Percentiles rank a stretch among this genome's conserved stretches.
phyloP scores from a whole-genome alignment of 2,113 vertebrate species.

The Panurus biarmicus region DNA sequence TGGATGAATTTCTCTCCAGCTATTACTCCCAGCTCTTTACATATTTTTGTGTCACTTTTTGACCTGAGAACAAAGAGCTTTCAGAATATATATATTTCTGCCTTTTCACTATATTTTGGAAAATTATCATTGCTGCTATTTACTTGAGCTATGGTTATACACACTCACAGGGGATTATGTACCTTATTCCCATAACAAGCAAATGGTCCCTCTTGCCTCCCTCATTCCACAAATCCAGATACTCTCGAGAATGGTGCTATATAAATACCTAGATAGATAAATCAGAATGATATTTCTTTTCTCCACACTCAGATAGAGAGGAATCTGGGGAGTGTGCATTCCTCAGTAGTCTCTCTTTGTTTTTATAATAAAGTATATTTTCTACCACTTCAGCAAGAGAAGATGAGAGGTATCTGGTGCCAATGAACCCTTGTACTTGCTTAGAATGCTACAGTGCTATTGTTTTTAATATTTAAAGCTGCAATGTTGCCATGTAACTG shows the following conservation, averaged over 20 bases:
- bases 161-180: neutral
- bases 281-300: slow-evolving; percentile 1
- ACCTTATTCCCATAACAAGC: slow-evolving; percentile 32
- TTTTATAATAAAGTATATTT: slow-evolving; percentile 22
- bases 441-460: slow-evolving; percentile 22
- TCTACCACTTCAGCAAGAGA: neutral
- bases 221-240: neutral
- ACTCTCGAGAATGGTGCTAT: neutral
- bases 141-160: neutral
- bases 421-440: slow-evolving; percentile 29
- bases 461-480: slow-evolving; percentile 62
- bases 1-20: neutral
- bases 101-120: neutral
- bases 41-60: neutral
- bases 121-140: neutral
- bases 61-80: neutral
- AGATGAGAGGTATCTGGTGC: neutral
- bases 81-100: neutral
- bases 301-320: neutral
- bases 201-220: slow-evolving; percentile 1
- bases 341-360: neutral
- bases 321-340: neutral
- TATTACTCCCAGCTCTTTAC: neutral
- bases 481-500: slow-evolving; percentile 15
- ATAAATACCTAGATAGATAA: slow-evolving; percentile 28